phyloP scores from a whole-genome alignment of 1,140 invertebrate genomes.

The Drosophila leontia region DNA sequence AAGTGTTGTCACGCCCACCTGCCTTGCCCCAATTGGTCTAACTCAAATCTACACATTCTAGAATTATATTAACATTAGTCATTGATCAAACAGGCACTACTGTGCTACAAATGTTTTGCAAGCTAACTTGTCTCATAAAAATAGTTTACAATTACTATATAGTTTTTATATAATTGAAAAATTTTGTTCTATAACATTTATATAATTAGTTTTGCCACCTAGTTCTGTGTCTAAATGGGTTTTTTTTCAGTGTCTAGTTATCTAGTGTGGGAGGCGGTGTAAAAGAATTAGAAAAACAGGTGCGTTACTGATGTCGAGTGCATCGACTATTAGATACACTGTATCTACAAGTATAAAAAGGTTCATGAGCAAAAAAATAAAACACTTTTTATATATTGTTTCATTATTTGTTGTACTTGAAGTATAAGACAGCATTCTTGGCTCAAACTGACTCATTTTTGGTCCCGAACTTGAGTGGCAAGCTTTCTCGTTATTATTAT shows the following conservation, averaged over 20 bases:
- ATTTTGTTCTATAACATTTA: background rate
- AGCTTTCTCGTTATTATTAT: slow-evolving; percentile 71
- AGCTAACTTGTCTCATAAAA: too few relatives aligned
- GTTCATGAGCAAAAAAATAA: background rate
- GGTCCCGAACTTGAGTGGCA: slow-evolving; percentile 13
- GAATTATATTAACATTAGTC: background rate
- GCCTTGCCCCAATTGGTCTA: background rate
- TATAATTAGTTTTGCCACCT: background rate
- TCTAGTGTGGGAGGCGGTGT: background rate
- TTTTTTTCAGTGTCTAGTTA: background rate
- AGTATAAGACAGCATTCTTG: slow-evolving; percentile 6
- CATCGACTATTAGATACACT: slow-evolving; percentile 2
- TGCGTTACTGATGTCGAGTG: background rate
- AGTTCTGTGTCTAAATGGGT: too few relatives aligned
- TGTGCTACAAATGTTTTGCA: too few relatives aligned
- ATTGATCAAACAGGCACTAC: background rate
- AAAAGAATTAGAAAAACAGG: slow-evolving; percentile 5
- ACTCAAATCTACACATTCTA: background rate
- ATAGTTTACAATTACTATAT: background rate
- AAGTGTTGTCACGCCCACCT: background rate
- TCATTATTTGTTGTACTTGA: background rate
- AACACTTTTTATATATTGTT: background rate
- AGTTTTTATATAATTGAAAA: background rate
- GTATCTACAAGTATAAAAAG: background rate
- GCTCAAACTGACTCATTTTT: slow-evolving; percentile 32